These are phyloP conservation scores for Copidosoma aretas DNA, from an alignment of 2,888 invertebrate genomes.

Conservation along the genomic window DNA sequence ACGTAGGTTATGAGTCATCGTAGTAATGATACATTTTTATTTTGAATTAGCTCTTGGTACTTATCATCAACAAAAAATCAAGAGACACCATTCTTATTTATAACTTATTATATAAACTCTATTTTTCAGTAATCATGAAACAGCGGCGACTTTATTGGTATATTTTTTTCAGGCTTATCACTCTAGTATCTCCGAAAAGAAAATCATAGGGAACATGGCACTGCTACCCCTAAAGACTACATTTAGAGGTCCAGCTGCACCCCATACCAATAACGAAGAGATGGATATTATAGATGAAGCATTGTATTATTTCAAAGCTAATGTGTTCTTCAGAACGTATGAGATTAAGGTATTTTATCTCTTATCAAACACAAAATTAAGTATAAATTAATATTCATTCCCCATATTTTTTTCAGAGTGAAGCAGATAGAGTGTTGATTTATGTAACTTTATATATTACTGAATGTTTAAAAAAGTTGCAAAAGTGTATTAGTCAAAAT, in stretches of 20 bases:
- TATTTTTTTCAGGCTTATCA: constrained; percentile 83
- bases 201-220: constrained; percentile 89
- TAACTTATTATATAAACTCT: neutral
- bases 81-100: neutral
- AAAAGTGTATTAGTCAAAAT: constrained; percentile 86
- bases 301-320: constrained; percentile 96
- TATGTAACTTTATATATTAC: constrained; percentile 97
- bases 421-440: constrained; percentile 94
- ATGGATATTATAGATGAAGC: constrained; percentile 97
- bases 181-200: constrained; percentile 79
- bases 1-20: constrained; percentile 35
- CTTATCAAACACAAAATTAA: neutral
- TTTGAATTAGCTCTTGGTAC: neutral
- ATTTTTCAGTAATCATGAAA: too few species aligned
- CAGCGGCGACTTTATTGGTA: neutral
- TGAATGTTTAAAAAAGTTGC: constrained; percentile 94
- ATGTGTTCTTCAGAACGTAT: constrained; percentile 98
- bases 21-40: neutral
- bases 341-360: constrained; percentile 86
- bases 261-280: constrained; percentile 68
- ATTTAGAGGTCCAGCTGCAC: constrained; percentile 91
- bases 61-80: neutral
- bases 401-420: constrained; percentile 71
- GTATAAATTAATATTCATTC: neutral
- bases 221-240: constrained; percentile 89